These are phyloP conservation scores for Parapsyche elsis DNA, from an alignment of 1,140 invertebrate genomes.

Conservation along the genomic window DNA sequence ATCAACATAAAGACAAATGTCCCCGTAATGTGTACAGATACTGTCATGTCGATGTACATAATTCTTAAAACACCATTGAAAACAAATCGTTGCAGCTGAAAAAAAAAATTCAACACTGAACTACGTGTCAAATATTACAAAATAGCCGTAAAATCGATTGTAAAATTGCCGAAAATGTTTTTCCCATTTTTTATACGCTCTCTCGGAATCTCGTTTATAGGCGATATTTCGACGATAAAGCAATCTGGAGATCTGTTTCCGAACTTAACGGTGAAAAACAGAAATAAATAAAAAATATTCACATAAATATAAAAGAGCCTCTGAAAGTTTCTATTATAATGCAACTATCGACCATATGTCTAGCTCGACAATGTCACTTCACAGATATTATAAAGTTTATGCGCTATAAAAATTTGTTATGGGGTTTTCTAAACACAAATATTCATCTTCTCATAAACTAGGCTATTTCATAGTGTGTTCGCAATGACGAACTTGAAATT, in stretches of 20 bases:
- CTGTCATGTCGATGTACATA: no score
- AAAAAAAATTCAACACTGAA: not conserved
- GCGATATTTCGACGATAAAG: slow-evolving; percentile 23
- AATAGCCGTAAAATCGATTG: slow-evolving; percentile 42
- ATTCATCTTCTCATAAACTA: not conserved
- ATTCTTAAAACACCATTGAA: no score
- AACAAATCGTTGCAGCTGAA: not conserved
- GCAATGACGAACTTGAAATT: no score
- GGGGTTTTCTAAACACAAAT: not conserved
- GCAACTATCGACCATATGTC: not conserved
- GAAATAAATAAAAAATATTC: not conserved
- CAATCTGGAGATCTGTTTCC: not conserved
- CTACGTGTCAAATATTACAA: slow-evolving; percentile 48
- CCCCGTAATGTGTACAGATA: not conserved
- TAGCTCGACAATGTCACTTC: slow-evolving; percentile 8
- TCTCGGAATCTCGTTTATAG: slow-evolving; percentile 2
- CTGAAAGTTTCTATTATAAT: not conserved
- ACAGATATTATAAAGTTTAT: slow-evolving; percentile 16
- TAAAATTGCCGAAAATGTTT: slow-evolving; percentile 43
- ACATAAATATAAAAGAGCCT: not conserved
- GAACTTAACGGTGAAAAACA: not conserved
- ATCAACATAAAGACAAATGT: not conserved
- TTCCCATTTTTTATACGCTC: not conserved
- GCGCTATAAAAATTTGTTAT: slow-evolving; percentile 8
- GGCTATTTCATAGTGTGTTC: not conserved